Conservation (phyloP, 2,113 vertebrate genomes). For the Ranitomeya imitator region DNA sequence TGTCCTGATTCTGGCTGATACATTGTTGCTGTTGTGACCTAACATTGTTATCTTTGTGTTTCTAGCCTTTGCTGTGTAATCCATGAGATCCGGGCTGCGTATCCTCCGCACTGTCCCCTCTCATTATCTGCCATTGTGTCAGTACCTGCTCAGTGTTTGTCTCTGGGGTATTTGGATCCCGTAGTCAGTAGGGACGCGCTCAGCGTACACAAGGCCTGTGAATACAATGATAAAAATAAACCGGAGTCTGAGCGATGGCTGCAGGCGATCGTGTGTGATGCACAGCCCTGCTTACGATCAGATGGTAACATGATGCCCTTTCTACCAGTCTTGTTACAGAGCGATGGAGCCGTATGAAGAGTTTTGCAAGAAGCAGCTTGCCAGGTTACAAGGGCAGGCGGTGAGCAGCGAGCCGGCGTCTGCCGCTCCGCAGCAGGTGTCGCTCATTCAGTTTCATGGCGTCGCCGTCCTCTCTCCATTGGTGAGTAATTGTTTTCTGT, state of each 20-base stretch:
- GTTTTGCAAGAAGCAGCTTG: constrained; percentile 80
- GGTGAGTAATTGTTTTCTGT: constrained; percentile 71
- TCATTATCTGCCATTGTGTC: constrained; percentile 37
- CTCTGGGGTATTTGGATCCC: constrained; percentile 13
- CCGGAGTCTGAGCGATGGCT: not conserved
- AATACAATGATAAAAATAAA: not conserved
- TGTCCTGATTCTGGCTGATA: not conserved
- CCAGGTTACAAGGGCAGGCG: constrained; percentile 73
- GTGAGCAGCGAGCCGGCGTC: constrained; percentile 60
- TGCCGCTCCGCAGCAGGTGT: constrained; percentile 65
- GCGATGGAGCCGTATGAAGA: constrained; percentile 89
- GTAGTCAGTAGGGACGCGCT: constrained; percentile 13
- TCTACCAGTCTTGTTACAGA: constrained; percentile 57
- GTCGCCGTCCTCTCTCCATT: constrained; percentile 83
- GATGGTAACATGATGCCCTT: not conserved
- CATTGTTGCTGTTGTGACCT: not conserved
- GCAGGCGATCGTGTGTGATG: no score
- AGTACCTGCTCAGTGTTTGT: not conserved
- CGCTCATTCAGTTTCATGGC: constrained; percentile 83
- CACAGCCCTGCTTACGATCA: not conserved
- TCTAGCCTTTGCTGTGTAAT: not conserved
- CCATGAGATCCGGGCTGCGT: no score
- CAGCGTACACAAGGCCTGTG: not conserved
- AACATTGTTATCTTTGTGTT: not conserved
- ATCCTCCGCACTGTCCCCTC: not conserved